Evolutionary conservation across 2,797 vertebrate genomes (phyloP), one percentile per base, ranked within the genome.

Genomic region (Fistularia tabacaria): DNA sequence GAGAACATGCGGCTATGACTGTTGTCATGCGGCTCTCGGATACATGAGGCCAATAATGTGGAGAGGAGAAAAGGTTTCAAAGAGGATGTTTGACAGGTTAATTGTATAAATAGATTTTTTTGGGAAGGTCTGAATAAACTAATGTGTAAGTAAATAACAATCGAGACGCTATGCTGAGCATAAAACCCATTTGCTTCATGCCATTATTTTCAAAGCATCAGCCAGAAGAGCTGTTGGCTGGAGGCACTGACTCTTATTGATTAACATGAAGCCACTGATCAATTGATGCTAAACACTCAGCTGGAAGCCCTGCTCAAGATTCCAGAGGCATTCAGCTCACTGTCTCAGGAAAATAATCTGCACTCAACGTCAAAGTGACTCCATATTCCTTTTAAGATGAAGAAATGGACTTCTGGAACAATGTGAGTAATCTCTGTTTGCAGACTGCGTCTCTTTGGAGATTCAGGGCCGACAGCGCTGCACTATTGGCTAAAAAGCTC

Each of bases 1-100:
- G 71, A 81, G 77, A 52, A 74, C 71, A 83, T 74, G 75, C 62
- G 57, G 77, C 74, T 74, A 70, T 64, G 75, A 74, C 71, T 59
- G 69, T 76, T 76, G 80, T 75, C 63, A 57, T 59, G 66, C 74
- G 42, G 73, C 75, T 64, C 61, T 58, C 50, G 57, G 70, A 76
- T 64, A 71, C 40, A 69, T 46, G 42, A 62, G 59, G 56, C 1
- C 9, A 12, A 6, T 42, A 42, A 45, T 45, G 43, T 12, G 10
- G 11, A 45, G 43, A 12, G 1, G 43, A 45, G 41, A 45, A 13
- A 45, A 13, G 11, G 9, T 45, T 45, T 10, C 4, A 13, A 45
- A 45, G 43, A 9, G 11, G 11, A 12, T 45, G 7, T 45, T 45
- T 12, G 14, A 45, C 43, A 45, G 43, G 11, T 45, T 10, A 3